Percentiles rank a stretch among this genome's conserved stretches.
These are phyloP conservation scores for Odontesthes bonariensis DNA, from an alignment of 2,113 vertebrate species.

Conservation along the genomic window DNA sequence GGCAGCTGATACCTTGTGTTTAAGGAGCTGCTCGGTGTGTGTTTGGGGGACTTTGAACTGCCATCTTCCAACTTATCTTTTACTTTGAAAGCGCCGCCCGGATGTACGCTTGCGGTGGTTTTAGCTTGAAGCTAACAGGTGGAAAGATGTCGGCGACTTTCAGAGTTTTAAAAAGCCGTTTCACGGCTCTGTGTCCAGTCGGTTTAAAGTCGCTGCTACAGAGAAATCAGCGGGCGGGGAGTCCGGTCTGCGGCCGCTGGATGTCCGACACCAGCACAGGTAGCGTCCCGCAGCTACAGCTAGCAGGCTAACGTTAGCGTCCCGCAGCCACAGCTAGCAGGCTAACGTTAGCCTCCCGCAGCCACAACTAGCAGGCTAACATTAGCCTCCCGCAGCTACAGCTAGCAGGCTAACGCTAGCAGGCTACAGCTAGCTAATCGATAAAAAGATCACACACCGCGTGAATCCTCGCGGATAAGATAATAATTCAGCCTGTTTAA, in stretches of 20 bases:
- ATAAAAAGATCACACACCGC: no score
- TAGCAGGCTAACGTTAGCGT: slow-evolving; percentile 22
- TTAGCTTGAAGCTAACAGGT: not conserved
- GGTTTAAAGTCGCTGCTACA: not conserved
- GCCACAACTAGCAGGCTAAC: slow-evolving; percentile 17
- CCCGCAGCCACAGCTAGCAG: not conserved
- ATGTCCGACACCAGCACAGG: slow-evolving; percentile 16
- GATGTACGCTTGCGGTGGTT: not conserved
- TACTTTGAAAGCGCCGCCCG: slow-evolving; percentile 15
- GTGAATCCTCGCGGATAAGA: not conserved
- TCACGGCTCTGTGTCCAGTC: not conserved
- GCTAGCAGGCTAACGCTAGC: slow-evolving; percentile 24
- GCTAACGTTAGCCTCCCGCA: slow-evolving; percentile 6
- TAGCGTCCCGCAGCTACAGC: not conserved
- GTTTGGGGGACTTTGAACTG: not conserved
- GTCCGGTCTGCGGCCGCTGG: not conserved
- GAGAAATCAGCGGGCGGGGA: not conserved
- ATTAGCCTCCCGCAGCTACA: not conserved
- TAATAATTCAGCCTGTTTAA: not conserved
- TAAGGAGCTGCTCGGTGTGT: no score
- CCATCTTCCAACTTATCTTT: not conserved
- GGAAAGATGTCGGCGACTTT: slow-evolving; percentile 3
- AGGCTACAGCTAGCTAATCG: no score
- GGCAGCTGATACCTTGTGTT: no score
- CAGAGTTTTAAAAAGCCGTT: not conserved